phyloP scores from a whole-genome alignment of 1,140 invertebrate genomes.

The Temnothorax nylanderi region DNA sequence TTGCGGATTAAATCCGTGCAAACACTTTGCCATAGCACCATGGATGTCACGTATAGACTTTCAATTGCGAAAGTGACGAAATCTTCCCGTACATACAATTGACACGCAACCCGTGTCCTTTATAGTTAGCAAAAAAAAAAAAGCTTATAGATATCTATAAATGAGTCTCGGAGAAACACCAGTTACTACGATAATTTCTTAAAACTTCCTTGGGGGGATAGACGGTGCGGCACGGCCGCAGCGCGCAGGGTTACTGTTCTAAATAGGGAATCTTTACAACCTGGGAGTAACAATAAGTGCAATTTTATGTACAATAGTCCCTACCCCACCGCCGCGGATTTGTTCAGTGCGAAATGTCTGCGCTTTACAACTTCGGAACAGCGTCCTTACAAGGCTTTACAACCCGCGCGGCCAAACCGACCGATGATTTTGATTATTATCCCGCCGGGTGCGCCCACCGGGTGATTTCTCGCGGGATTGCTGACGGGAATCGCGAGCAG shows the following conservation, averaged over 20 bases:
- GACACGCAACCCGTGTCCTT: conserved; percentile 29
- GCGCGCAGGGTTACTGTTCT: conserved; percentile 23
- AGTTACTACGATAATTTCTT: conserved; percentile 56
- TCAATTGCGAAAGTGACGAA: neutral
- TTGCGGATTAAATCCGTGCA: neutral
- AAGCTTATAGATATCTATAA: neutral
- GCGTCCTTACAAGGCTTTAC: conserved; percentile 51
- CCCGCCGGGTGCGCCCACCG: conserved; percentile 1
- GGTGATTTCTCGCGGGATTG: neutral
- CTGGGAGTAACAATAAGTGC: conserved; percentile 65
- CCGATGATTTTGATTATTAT: conserved; percentile 64
- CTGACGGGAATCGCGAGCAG: neutral
- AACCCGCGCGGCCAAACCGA: conserved; percentile 40
- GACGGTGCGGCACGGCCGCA: neutral
- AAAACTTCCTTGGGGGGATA: neutral
- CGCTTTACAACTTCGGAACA: conserved; percentile 48
- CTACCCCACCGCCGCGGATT: conserved; percentile 40
- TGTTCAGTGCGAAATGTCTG: conserved; percentile 32
- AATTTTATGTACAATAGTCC: conserved; percentile 70
- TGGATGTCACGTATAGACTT: neutral
- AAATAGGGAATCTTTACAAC: conserved; percentile 67
- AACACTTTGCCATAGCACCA: neutral
- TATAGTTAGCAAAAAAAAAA: conserved; percentile 31
- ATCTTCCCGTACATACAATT: conserved; percentile 33
- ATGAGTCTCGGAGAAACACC: conserved; percentile 48